Conservation (phyloP, 2,797 vertebrate genomes). For the Gymnoscopelus microlampas region DNA sequence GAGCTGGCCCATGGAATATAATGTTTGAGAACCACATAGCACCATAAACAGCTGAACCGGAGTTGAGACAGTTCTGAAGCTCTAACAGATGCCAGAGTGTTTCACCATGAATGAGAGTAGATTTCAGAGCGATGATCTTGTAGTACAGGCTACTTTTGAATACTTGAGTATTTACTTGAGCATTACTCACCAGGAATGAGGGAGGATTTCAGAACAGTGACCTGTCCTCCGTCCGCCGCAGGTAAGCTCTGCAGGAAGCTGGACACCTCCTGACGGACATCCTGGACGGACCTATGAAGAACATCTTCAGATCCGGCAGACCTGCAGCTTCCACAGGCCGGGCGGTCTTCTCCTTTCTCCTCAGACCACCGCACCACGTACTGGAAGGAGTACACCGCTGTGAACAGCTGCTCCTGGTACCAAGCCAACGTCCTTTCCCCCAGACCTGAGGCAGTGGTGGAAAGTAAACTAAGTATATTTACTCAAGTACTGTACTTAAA, state of each 20-base stretch:
- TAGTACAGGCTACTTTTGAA: background rate
- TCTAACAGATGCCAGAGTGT: too few species aligned
- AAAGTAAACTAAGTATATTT: too few species aligned
- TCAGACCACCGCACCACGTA: conserved; percentile 67
- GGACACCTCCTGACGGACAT: conserved; percentile 75
- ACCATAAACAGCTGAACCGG: too few species aligned
- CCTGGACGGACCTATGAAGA: conserved; percentile 6
- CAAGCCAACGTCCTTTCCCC: conserved; percentile 60
- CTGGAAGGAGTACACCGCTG: conserved; percentile 83
- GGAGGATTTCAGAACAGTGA: conserved; percentile 82
- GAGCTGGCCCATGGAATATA: too few species aligned
- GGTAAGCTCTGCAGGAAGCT: conserved; percentile 84
- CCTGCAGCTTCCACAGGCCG: conserved; percentile 36
- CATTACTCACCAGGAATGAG: conserved; percentile 87
- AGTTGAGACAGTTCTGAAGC: background rate
- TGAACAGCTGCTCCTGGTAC: conserved; percentile 87
- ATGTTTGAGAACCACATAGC: background rate
- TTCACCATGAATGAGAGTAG: background rate
- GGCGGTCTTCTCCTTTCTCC: background rate
- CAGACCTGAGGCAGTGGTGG: too few species aligned
- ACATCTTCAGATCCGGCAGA: conserved; percentile 40
- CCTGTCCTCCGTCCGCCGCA: conserved; percentile 73
- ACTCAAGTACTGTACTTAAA: too few species aligned
- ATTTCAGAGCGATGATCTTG: background rate
- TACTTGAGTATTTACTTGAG: too few species aligned